Base-by-base conservation (phyloP, 2,888 invertebrate species). In the Agrenia bidenticulata region DNA sequence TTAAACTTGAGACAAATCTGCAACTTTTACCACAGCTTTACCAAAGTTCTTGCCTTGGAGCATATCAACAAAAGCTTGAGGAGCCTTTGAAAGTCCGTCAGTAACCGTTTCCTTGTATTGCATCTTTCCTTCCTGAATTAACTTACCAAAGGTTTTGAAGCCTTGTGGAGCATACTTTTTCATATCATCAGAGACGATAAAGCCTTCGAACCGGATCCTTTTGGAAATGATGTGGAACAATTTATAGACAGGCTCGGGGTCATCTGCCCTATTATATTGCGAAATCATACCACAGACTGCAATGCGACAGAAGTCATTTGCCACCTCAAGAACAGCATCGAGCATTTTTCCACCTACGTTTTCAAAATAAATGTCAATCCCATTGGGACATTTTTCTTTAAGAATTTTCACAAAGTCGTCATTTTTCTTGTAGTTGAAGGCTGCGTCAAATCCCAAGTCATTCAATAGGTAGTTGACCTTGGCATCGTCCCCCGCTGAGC, bases 211-310 rank as follows among this genome's bases (percentile, higher is more conserved):
- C 23, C 32, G 17, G 17, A 63, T 63, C 15, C 58, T 17, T 21
- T 63, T 63, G 9, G 27, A 23, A 53, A 63, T 63, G 17, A 59
- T 15, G 11, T 37, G 9, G 5, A 2, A 11, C 17, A 63, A 7
- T 5, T 42, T 41, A 4, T 32, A 37, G 17, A 63, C 21, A n/a
- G 57, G 49, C 15, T 63, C 58, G 13, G 51, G 58, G 26, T 57
- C 27, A 17, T 37, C 26, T 2, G 23, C 13, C 13, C 59, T 37
- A 24, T 50, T 51, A 41, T 63, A 58, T 21, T 63, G 63, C 2
- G 63, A 63, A 51, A 63, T 63, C 63, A 63, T 63, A 50, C 63
- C 63, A 59, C 63, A 63, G 15, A 59, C 58, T 26, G 63, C 58
- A 26, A 63, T 63, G 9, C 63, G 17, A 32, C 27, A 23, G 26